phyloP scores from a whole-genome alignment of 2,888 invertebrate species.

The Perizoma flavofasciatum region DNA sequence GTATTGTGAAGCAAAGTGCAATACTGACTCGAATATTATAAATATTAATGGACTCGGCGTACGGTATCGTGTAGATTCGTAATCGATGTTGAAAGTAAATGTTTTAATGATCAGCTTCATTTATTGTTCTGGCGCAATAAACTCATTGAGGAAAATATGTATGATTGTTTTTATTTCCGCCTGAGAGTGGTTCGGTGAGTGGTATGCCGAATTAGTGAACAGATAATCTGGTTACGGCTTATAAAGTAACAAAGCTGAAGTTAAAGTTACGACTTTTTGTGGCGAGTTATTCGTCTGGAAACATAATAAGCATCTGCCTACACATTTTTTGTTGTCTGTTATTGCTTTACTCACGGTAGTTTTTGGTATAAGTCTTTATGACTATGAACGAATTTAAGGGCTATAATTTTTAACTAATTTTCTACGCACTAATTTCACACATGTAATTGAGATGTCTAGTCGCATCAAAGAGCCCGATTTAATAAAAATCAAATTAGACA shows the following conservation, averaged over 20 bases:
- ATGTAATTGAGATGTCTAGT: constrained; percentile 28
- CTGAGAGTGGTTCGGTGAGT: constrained; percentile 47
- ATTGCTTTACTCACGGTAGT: constrained; percentile 36
- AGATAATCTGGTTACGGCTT: constrained; percentile 56
- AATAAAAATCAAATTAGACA: constrained; percentile 37
- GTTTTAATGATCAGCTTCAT: constrained; percentile 83
- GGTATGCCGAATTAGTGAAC: constrained; percentile 52
- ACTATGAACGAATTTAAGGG: constrained; percentile 35
- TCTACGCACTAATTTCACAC: constrained; percentile 34
- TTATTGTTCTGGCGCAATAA: constrained; percentile 84
- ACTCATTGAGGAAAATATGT: constrained; percentile 77
- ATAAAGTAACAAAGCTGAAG: constrained; percentile 49
- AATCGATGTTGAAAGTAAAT: constrained; percentile 84
- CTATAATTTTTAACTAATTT: constrained; percentile 35
- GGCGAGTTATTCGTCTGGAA: constrained; percentile 54
- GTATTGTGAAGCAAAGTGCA: constrained; percentile 76
- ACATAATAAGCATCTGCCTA: constrained; percentile 44
- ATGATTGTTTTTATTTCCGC: constrained; percentile 73
- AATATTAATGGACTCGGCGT: constrained; percentile 74
- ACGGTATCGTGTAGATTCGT: constrained; percentile 79
- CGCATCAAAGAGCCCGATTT: constrained; percentile 31
- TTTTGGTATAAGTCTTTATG: constrained; percentile 42
- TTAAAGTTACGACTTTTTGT: constrained; percentile 45
- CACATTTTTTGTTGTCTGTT: constrained; percentile 45
- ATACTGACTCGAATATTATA: constrained; percentile 77